Evolutionary conservation across 64 coral and sea anemone genomes (phyloP), one percentile per base, ranked within the genome.

Genomic region (Montipora capricornis): DNA sequence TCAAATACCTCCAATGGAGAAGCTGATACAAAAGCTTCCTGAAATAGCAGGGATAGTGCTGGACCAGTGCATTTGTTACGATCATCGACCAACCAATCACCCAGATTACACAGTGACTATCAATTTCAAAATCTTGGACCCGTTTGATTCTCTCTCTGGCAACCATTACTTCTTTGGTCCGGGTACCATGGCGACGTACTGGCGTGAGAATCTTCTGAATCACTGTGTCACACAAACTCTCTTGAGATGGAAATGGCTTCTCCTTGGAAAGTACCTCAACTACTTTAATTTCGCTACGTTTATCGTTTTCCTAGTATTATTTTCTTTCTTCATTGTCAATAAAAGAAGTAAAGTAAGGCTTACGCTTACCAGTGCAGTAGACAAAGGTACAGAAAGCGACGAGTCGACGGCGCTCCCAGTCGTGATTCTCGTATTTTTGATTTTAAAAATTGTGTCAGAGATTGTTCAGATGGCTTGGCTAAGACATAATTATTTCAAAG

Each of bases 1-100:
- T 22, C 84, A 87, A 20, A 55, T 95, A 2, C 58, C 68, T 62
- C 93, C 93, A 57, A 95, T 98, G 89, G 88, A 94, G 89, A 82
- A 83, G 44, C 85, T 98, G 44, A 98, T 98, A 49, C 49, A 85
- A 82, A 86, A 88, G 47, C 93, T 98, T 17, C 96, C 96, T 26
- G 78, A 83, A n/a, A 78, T 98, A 5, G 96, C 96, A 20, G 68
- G 95, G 75, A 75, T 95, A 16, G 93, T 91, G 50, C 44, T 98
- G 16, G 83, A 98, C 53, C 79, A 91, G 3, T 89, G 93, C 44
- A 95, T 95, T 74, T 80, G 47, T 16, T 68, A 84, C 26, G 77
- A 61, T 16, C 0, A 20, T 22, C 71, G 68, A 9, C 88, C 96
- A 29, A 84, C 73, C 12, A 88, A 45, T 17, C 92, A 98, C 62